Base-by-base conservation (phyloP, 2,113 vertebrate genomes). In the Aramus guarauna region DNA sequence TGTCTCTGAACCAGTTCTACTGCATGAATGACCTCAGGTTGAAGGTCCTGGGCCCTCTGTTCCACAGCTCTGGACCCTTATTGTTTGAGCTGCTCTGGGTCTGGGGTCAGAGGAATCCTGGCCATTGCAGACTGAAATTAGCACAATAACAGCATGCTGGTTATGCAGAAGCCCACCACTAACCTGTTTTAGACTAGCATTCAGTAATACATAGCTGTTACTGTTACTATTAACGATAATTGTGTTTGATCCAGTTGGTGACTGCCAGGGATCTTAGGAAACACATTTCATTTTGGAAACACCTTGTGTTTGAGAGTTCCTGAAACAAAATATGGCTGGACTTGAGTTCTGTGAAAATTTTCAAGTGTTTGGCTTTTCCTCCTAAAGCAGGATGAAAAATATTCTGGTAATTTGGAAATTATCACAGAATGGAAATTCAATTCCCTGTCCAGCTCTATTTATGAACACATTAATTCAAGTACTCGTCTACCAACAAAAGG, bases 381-480 rank as follows among this genome's bases (percentile, higher is more conserved):
- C 22, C 17, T 50, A 66, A 90, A 73, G 79, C 53, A 92, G 59
- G 74, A 90, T 79, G 58, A 96, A 90, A 90, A 96, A 76, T 90
- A 88, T 94, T 96, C 85, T 79, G 67, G 71, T 79, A 95, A 96
- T 91, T 85, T 94, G 93, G 90, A 97, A 95, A 95, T 93, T 69
- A 76, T 79, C 81, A 37, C n/a, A 90, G 78, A 95, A 96, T 97
- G 92, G 94, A 97, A 96, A 96, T 72, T 91, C 12, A 37, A 82
- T 48, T 91, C 37, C 22, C n/a, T 83, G 74, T 53, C 81, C 93
- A 94, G 48, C 6, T 76, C 71, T 88, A 3, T 94, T 95, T 94
- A 82, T 88, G 84, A 96, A 60, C 19, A 90, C 76, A 60, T 83
- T 88, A 67, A 88, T 90, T 87, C 64, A 91, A 92, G 29, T 29